A percentile compares a stretch with the other conserved stretches of the same genome.
phyloP scores from a whole-genome alignment of 2,797 vertebrate species.

The Cossypha dichroa region DNA sequence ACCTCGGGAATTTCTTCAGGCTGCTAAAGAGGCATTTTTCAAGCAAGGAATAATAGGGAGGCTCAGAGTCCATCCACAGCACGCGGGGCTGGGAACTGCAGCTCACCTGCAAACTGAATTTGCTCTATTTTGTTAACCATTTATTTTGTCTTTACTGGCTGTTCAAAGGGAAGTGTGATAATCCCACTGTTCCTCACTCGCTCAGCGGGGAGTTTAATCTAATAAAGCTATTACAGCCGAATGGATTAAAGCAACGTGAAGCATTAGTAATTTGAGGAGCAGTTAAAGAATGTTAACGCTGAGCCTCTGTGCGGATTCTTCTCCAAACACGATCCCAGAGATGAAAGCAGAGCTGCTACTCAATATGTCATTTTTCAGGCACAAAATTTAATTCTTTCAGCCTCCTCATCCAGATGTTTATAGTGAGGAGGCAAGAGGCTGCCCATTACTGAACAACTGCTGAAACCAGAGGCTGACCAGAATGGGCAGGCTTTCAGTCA shows the following conservation, averaged over 20 bases:
- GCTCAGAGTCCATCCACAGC: slow-evolving; percentile 15
- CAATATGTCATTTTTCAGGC: slow-evolving; percentile 62
- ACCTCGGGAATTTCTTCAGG: slow-evolving; percentile 65
- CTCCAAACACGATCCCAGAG: slow-evolving; percentile 58
- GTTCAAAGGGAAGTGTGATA: slow-evolving; percentile 77
- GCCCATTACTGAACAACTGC: slow-evolving; percentile 23
- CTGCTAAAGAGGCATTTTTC: slow-evolving; percentile 69
- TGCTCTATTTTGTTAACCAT: slow-evolving; percentile 75
- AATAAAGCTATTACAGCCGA: slow-evolving; percentile 73
- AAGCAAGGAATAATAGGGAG: slow-evolving; percentile 58
- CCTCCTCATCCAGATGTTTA: slow-evolving; percentile 47
- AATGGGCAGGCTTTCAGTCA: background rate
- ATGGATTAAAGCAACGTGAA: slow-evolving; percentile 79
- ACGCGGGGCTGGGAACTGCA: background rate
- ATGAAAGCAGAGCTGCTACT: slow-evolving; percentile 62
- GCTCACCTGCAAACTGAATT: slow-evolving; percentile 75
- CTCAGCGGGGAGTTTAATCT: slow-evolving; percentile 75
- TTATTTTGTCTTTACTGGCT: slow-evolving; percentile 78
- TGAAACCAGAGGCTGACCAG: slow-evolving; percentile 38
- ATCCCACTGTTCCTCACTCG: slow-evolving; percentile 73
- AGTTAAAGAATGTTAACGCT: slow-evolving; percentile 74
- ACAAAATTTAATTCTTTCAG: slow-evolving; percentile 57
- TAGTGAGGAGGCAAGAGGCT: background rate
- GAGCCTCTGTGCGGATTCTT: slow-evolving; percentile 38
- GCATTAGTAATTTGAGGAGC: slow-evolving; percentile 74